These are phyloP conservation scores for Batillaria attramentaria DNA, from an alignment of 1,140 invertebrate species.

Conservation along the genomic window DNA sequence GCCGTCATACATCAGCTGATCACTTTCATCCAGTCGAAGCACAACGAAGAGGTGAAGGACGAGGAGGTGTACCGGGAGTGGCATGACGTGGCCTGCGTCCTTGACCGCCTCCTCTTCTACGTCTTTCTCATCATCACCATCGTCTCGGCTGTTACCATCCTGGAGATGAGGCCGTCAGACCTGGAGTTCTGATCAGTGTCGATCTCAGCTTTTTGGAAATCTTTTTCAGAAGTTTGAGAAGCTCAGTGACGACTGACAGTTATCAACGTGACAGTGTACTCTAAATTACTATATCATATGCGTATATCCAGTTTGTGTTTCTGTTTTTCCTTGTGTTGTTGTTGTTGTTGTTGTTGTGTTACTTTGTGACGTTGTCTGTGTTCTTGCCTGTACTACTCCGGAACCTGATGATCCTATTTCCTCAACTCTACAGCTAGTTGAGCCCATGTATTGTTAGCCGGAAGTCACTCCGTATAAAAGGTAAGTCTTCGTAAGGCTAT, in stretches of 20 bases:
- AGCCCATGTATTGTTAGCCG: too few relatives aligned
- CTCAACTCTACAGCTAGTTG: too few relatives aligned
- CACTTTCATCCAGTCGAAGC: conserved; percentile 48
- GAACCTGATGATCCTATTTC: too few relatives aligned
- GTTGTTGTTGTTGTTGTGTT: too few relatives aligned
- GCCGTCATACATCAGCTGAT: conserved; percentile 50
- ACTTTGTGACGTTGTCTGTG: too few relatives aligned
- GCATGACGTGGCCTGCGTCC: conserved; percentile 74
- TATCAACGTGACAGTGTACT: not conserved
- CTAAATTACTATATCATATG: too few relatives aligned
- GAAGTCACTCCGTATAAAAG: too few relatives aligned
- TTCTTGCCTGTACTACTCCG: too few relatives aligned
- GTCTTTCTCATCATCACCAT: conserved; percentile 74
- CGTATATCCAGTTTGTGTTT: too few relatives aligned
- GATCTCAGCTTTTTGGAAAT: not conserved
- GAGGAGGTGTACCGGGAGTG: conserved; percentile 72
- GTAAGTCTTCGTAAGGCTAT: too few relatives aligned
- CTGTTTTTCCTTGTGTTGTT: too few relatives aligned
- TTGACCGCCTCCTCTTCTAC: conserved; percentile 77
- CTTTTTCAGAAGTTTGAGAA: not conserved
- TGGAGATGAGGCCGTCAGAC: conserved; percentile 57
- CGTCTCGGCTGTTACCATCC: conserved; percentile 72
- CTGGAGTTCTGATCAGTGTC: conserved; percentile 21
- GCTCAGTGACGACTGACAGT: not conserved
- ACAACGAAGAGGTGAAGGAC: conserved; percentile 52